phyloP scores from a whole-genome alignment of 2,888 invertebrate species.

The Timandra comae region DNA sequence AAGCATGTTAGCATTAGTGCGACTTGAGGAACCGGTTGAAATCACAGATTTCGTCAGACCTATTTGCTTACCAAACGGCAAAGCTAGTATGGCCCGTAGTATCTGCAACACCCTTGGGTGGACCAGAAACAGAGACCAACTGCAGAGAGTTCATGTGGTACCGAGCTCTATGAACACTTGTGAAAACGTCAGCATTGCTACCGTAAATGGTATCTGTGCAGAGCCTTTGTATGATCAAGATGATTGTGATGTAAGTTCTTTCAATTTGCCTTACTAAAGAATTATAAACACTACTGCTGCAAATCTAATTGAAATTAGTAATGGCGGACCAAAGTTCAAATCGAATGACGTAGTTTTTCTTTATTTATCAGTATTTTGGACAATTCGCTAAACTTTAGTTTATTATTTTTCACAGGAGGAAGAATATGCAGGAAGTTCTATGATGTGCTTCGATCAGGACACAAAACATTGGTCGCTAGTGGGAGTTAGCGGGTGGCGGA shows the following conservation, averaged over 20 bases:
- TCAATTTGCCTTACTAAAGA: background rate
- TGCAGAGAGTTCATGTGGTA: slow-evolving; percentile 87
- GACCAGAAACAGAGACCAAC: slow-evolving; percentile 88
- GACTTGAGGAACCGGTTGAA: slow-evolving; percentile 84
- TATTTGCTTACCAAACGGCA: slow-evolving; percentile 84
- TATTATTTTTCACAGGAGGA: slow-evolving; percentile 86
- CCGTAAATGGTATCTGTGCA: slow-evolving; percentile 88
- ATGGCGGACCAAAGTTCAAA: no score
- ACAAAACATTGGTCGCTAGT: slow-evolving; percentile 86
- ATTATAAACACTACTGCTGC: background rate
- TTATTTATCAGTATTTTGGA: no score
- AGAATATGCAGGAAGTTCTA: slow-evolving; percentile 91
- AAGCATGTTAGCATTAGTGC: slow-evolving; percentile 87
- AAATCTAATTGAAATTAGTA: background rate
- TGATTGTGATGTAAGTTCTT: slow-evolving; percentile 86
- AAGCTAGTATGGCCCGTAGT: slow-evolving; percentile 32
- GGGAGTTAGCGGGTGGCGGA: slow-evolving; percentile 90
- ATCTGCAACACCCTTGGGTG: slow-evolving; percentile 91
- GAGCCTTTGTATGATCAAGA: slow-evolving; percentile 87
- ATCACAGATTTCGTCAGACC: slow-evolving; percentile 91
- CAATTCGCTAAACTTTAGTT: no score
- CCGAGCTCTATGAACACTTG: slow-evolving; percentile 87
- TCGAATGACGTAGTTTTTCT: no score
- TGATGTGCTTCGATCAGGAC: slow-evolving; percentile 85
- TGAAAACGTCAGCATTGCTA: slow-evolving; percentile 90